A percentile compares a stretch with the other conserved stretches of the same genome.
Conservation (phyloP, 1,140 invertebrate genomes). For the Sitodiplosis mosellana region DNA sequence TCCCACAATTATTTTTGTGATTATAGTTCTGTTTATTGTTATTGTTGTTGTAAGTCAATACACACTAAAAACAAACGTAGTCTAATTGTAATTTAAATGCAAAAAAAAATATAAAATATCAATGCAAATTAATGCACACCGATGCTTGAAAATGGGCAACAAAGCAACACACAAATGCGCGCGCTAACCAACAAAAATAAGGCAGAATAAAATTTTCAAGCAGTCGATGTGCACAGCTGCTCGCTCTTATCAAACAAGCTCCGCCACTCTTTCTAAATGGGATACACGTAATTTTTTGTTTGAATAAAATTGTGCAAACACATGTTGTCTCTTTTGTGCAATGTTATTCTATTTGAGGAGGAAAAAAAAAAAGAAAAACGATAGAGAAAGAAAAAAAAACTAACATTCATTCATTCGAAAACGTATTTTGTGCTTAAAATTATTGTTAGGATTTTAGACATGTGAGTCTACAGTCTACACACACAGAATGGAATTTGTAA, state of each 20-base stretch:
- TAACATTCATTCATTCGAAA: neutral
- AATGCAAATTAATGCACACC: too few species aligned
- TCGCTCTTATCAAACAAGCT: constrained; percentile 11
- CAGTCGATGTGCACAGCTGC: neutral
- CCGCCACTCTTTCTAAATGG: neutral
- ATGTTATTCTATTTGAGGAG: neutral
- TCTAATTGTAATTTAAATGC: too few species aligned
- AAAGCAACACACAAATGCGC: neutral
- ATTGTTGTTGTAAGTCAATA: too few species aligned
- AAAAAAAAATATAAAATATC: too few species aligned
- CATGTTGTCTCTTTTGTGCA: neutral
- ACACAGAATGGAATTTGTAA: too few species aligned
- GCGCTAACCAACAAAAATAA: neutral
- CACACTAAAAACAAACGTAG: too few species aligned
- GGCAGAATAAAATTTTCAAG: neutral
- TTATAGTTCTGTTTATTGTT: too few species aligned
- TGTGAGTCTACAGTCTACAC: too few species aligned
- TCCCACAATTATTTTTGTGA: too few species aligned
- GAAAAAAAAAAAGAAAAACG: neutral
- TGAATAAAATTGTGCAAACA: neutral
- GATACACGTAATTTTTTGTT: neutral
- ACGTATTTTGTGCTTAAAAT: too few species aligned
- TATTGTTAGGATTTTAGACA: too few species aligned
- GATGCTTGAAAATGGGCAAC: too few species aligned
- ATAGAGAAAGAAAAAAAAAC: neutral